These are phyloP conservation scores for Drosophila pseudotalamancana DNA, from an alignment of 2,888 invertebrate species.

Conservation along the genomic window DNA sequence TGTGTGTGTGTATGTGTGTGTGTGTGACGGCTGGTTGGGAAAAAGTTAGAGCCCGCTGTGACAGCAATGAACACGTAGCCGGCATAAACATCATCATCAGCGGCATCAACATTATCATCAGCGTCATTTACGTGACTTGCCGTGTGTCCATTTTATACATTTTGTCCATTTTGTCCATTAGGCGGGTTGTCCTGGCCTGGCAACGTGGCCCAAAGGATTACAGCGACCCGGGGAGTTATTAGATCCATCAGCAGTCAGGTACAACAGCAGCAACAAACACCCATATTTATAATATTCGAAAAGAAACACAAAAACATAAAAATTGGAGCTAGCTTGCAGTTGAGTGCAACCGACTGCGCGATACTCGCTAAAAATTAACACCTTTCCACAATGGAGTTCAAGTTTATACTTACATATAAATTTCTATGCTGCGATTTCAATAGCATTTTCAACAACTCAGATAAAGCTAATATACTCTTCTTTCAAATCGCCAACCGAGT, in stretches of 20 bases:
- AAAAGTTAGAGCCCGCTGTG: conserved; percentile 57
- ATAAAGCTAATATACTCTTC: too few species aligned
- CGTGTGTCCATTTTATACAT: too few species aligned
- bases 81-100: conserved; percentile 65
- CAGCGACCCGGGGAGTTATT: conserved; percentile 71
- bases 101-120: conserved; percentile 62
- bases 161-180: too few species aligned
- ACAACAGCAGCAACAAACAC: conserved; percentile 13
- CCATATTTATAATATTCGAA: conserved; percentile 1
- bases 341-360: too few species aligned
- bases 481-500: too few species aligned
- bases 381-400: too few species aligned
- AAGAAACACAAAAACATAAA: conserved; percentile 17
- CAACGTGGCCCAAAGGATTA: conserved; percentile 70
- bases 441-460: too few species aligned
- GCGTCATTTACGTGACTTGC: conserved; percentile 73
- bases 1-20: neutral
- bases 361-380: too few species aligned
- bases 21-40: neutral
- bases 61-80: conserved; percentile 72
- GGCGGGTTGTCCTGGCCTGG: conserved; percentile 30
- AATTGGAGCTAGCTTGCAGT: too few species aligned
- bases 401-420: too few species aligned
- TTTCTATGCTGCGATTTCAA: too few species aligned
- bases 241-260: conserved; percentile 65